phyloP scores from a whole-genome alignment of 1,140 invertebrate genomes.

The Drosophila suzukii region DNA sequence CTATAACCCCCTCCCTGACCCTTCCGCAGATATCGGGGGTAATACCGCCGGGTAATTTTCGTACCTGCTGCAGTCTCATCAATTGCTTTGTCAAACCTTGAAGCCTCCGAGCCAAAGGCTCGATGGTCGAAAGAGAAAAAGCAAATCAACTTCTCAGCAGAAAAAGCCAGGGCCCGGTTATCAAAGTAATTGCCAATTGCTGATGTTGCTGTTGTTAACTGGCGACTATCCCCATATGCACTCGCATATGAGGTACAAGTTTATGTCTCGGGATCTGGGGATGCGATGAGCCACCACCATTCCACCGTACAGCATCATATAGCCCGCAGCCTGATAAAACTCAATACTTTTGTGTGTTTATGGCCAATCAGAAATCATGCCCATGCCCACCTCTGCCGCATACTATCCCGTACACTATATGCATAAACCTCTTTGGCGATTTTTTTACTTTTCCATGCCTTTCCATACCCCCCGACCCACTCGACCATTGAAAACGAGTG shows the following conservation, averaged over 20 bases:
- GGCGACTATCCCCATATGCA: neutral
- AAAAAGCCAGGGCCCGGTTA: constrained; percentile 56
- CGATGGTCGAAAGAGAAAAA: constrained; percentile 28
- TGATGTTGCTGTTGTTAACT: constrained; percentile 17
- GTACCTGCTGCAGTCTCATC: constrained; percentile 57
- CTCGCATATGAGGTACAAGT: constrained; percentile 40
- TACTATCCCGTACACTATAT: constrained; percentile 38
- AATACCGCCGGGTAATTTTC: constrained; percentile 6
- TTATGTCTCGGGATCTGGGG: constrained; percentile 15
- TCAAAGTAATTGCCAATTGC: constrained; percentile 72
- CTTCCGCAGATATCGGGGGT: neutral
- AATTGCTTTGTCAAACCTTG: constrained; percentile 76
- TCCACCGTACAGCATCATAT: constrained; percentile 40
- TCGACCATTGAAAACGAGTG: constrained; percentile 67
- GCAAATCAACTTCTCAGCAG: constrained; percentile 66
- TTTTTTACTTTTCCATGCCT: constrained; percentile 6
- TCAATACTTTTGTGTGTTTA: constrained; percentile 82
- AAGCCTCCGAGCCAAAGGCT: constrained; percentile 54
- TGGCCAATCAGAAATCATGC: constrained; percentile 81
- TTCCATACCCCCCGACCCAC: neutral
- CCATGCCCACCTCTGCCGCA: constrained; percentile 66
- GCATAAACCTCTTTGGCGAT: constrained; percentile 58
- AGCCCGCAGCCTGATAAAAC: constrained; percentile 77
- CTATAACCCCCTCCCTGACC: neutral
- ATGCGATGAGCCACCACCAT: constrained; percentile 18